A percentile compares a stretch with the other conserved stretches of the same genome.
phyloP scores from a whole-genome alignment of 2,888 invertebrate species.

The Meganola albula region DNA sequence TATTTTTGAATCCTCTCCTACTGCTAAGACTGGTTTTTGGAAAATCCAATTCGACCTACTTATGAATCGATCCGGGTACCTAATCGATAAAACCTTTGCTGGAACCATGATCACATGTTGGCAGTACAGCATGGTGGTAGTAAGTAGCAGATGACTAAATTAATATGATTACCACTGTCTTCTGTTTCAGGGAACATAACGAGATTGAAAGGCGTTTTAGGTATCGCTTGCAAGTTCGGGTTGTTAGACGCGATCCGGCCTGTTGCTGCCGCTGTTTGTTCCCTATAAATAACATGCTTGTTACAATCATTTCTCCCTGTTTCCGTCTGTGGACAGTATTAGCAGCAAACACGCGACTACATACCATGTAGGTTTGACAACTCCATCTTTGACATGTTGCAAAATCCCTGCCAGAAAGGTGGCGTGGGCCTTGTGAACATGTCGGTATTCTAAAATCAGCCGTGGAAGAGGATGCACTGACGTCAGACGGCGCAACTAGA shows the following conservation, averaged over 20 bases:
- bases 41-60: too few species aligned
- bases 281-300: slow-evolving; percentile 38
- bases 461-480: slow-evolving; percentile 58
- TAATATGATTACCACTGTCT: slow-evolving; percentile 29
- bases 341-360: background rate
- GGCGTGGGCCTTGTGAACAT: slow-evolving; percentile 64
- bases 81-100: too few species aligned
- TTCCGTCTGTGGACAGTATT: background rate
- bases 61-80: too few species aligned
- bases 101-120: background rate
- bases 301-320: background rate
- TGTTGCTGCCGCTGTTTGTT: slow-evolving; percentile 65
- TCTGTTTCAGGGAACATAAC: slow-evolving; percentile 33
- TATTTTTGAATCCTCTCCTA: too few species aligned
- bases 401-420: slow-evolving; percentile 64
- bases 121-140: background rate
- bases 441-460: slow-evolving; percentile 65
- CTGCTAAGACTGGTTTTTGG: too few species aligned
- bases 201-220: slow-evolving; percentile 55
- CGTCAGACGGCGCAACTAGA: slow-evolving; percentile 55
- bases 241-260: slow-evolving; percentile 66
- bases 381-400: slow-evolving; percentile 49
- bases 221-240: slow-evolving; percentile 73
- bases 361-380: slow-evolving; percentile 62
- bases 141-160: too few species aligned